phyloP scores from a whole-genome alignment of 2,888 invertebrate species.

The Nymphalis c-album region DNA sequence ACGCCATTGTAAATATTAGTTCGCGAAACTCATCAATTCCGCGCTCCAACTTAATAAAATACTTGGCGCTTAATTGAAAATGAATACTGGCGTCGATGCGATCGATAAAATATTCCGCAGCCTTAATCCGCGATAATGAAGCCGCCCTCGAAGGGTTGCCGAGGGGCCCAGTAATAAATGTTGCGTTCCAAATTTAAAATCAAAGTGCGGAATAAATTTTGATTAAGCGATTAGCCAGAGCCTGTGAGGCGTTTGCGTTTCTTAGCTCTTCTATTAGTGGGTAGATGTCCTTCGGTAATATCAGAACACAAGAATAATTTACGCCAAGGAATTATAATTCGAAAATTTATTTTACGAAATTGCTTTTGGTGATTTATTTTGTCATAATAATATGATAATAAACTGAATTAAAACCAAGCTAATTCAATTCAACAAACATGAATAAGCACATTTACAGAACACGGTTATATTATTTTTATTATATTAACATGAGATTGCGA shows the following conservation, averaged over 20 bases:
- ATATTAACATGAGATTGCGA: no score
- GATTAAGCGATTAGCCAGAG: conserved; percentile 79
- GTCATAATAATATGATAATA: background rate
- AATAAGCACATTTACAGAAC: no score
- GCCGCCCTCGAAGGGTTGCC: conserved; percentile 76
- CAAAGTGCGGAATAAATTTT: conserved; percentile 82
- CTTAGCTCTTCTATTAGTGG: conserved; percentile 43
- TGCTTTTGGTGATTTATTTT: conserved; percentile 1
- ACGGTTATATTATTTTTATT: no score
- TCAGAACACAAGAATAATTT: background rate
- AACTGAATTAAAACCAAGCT: no score
- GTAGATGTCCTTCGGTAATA: conserved; percentile 25
- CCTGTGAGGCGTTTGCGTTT: conserved; percentile 73
- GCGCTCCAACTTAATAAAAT: conserved; percentile 81
- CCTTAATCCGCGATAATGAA: conserved; percentile 81
- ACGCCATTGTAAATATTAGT: conserved; percentile 80
- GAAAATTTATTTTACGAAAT: conserved; percentile 8
- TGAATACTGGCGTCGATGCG: conserved; percentile 77
- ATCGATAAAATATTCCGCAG: conserved; percentile 81
- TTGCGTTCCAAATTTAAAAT: conserved; percentile 81
- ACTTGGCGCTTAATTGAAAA: conserved; percentile 82
- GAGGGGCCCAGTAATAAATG: conserved; percentile 79
- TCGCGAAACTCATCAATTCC: conserved; percentile 81
- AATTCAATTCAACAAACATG: no score
- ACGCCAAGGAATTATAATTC: background rate